Conservation (phyloP, 2,113 vertebrate species). For the Nicator chloris region DNA sequence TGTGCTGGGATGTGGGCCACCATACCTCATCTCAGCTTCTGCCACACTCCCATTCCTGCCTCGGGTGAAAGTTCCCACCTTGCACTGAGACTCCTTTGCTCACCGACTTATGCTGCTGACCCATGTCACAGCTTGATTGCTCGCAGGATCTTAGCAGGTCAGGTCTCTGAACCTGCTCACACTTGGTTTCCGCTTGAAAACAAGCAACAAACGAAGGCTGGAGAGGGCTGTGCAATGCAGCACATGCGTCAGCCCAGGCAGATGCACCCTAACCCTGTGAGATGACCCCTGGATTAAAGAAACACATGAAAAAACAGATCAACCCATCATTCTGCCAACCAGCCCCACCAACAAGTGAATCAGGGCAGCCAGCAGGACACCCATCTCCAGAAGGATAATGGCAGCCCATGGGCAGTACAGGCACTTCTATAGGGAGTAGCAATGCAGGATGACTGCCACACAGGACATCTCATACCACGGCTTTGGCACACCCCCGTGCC, state of each 20-base stretch:
- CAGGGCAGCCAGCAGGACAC: accelerated
- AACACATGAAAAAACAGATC: accelerated
- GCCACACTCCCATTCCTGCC: accelerated
- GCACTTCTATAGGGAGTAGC: no score
- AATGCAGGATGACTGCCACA: accelerated
- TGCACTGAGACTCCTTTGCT: not conserved
- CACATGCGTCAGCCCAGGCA: accelerated
- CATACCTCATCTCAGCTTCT: not conserved
- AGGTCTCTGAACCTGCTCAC: not conserved
- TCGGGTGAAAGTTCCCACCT: not conserved
- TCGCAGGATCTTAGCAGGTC: accelerated
- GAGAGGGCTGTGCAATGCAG: no score
- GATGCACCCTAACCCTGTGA: not conserved
- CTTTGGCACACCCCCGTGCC: accelerated
- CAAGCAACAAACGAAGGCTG: accelerated
- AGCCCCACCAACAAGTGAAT: accelerated
- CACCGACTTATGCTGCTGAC: not conserved
- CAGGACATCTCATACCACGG: no score
- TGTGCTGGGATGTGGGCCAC: accelerated
- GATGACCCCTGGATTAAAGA: not conserved
- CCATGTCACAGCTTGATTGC: not conserved
- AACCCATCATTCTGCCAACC: not conserved
- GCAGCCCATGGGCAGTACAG: no score
- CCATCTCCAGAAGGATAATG: not conserved
- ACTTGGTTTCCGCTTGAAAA: not conserved